Conservation (phyloP, 2,113 vertebrate species). For the Embiotoca jacksoni region DNA sequence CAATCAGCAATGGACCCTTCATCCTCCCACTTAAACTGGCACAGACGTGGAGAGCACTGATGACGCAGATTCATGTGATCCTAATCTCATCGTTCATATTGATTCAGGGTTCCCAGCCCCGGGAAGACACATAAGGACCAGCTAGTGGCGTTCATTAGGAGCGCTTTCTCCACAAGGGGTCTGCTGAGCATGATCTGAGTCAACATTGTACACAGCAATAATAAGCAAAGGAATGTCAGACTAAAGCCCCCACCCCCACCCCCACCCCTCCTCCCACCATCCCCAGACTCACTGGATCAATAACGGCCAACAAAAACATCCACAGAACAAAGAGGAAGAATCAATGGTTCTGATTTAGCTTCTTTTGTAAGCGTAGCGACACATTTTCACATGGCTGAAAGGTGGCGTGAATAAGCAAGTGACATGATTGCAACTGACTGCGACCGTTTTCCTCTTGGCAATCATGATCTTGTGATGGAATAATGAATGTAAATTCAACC, state of each 20-base stretch:
- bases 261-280: conserved; percentile 14
- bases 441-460: neutral
- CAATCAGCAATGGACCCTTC: conserved; percentile 56
- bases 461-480: neutral
- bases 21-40: conserved; percentile 50
- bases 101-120: conserved; percentile 52
- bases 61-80: conserved; percentile 55
- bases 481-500: no score
- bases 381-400: conserved; percentile 35
- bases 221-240: conserved; percentile 11
- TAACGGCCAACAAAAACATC: conserved; percentile 39
- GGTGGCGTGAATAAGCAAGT: neutral
- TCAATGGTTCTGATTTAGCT: conserved; percentile 33
- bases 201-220: conserved; percentile 3
- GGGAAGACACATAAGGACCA: neutral
- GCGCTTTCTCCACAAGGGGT: neutral
- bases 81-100: conserved; percentile 48
- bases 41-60: conserved; percentile 46
- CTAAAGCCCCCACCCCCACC: conserved; percentile 20
- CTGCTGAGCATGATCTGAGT: conserved; percentile 14
- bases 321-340: conserved; percentile 44
- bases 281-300: conserved; percentile 30
- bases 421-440: conserved; percentile 2
- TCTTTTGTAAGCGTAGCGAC: conserved; percentile 17
- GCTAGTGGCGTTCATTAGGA: conserved; percentile 20